Evolutionary conservation across 2,113 vertebrate genomes (phyloP).

Genomic region (Boleophthalmus pectinirostris): DNA sequence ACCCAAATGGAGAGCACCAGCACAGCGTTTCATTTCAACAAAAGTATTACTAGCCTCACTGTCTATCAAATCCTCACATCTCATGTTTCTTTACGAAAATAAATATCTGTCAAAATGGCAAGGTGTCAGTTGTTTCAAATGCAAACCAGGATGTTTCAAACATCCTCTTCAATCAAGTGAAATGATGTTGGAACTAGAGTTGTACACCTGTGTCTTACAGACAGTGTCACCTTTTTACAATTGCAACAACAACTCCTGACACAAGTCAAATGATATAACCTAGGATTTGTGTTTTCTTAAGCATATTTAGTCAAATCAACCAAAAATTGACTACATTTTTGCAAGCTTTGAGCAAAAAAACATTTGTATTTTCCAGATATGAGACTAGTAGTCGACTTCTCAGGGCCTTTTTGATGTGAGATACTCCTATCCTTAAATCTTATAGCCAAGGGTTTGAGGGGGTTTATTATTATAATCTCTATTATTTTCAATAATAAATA

Average conservation of each 20-base stretch:
- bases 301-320: slow-evolving; percentile 34
- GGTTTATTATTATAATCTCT: slow-evolving; percentile 88
- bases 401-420: slow-evolving; percentile 69
- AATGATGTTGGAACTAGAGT: slow-evolving; percentile 47
- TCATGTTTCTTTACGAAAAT: slow-evolving; percentile 28
- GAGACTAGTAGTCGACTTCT: slow-evolving; percentile 66
- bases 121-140: slow-evolving; percentile 67
- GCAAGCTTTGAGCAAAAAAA: slow-evolving; percentile 11
- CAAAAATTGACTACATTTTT: slow-evolving; percentile 29
- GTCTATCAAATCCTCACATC: slow-evolving; percentile 37
- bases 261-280: slow-evolving; percentile 65
- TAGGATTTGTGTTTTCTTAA: slow-evolving; percentile 21
- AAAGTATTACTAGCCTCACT: slow-evolving; percentile 17
- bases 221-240: slow-evolving; percentile 54
- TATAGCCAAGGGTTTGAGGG: slow-evolving; percentile 67
- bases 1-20: slow-evolving; percentile 12
- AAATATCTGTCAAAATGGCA: slow-evolving; percentile 51
- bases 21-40: slow-evolving; percentile 28
- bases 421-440: slow-evolving; percentile 70
- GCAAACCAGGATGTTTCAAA: slow-evolving; percentile 67
- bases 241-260: slow-evolving; percentile 61
- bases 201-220: slow-evolving; percentile 55
- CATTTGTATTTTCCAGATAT: slow-evolving; percentile 44
- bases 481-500: slow-evolving; percentile 98
- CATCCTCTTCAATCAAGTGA: slow-evolving; percentile 56